A percentile compares a stretch with the other conserved stretches of the same genome.
These are phyloP conservation scores for Allacma fusca DNA, from an alignment of 2,888 invertebrate genomes.

Conservation along the genomic window DNA sequence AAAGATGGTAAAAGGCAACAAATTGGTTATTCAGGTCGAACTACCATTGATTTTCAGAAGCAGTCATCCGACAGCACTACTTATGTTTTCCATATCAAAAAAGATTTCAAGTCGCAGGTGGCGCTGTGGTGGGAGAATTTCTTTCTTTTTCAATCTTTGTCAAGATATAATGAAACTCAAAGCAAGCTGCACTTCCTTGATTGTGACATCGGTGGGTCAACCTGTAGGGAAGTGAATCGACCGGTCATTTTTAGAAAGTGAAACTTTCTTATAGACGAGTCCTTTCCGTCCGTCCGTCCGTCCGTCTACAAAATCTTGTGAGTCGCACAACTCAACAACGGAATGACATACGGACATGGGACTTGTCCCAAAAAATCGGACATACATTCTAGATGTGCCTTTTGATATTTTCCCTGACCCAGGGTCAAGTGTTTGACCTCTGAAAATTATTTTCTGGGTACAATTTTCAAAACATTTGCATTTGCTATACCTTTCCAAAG, in stretches of 20 bases:
- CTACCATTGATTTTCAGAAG: not conserved
- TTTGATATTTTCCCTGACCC: too few relatives aligned
- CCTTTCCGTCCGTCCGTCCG: too few relatives aligned
- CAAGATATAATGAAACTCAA: not conserved
- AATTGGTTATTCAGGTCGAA: not conserved
- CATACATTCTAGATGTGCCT: too few relatives aligned
- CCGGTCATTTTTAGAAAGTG: not conserved
- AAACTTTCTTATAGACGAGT: too few relatives aligned
- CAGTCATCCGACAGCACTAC: not conserved
- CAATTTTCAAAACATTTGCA: too few relatives aligned
- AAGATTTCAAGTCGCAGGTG: not conserved
- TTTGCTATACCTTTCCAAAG: too few relatives aligned
- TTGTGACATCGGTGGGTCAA: slow-evolving; percentile 3
- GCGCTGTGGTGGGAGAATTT: not conserved
- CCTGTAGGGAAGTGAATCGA: not conserved
- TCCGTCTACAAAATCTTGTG: too few relatives aligned
- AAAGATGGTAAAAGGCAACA: not conserved
- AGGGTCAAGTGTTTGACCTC: too few relatives aligned
- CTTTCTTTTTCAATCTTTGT: not conserved
- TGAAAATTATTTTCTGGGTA: too few relatives aligned
- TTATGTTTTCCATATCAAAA: not conserved
- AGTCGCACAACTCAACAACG: too few relatives aligned
- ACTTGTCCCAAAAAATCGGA: too few relatives aligned
- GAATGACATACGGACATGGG: too few relatives aligned
- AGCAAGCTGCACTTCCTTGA: not conserved